Conservation (phyloP, 2,113 vertebrate genomes). For the Muntiacus muntjak region DNA sequence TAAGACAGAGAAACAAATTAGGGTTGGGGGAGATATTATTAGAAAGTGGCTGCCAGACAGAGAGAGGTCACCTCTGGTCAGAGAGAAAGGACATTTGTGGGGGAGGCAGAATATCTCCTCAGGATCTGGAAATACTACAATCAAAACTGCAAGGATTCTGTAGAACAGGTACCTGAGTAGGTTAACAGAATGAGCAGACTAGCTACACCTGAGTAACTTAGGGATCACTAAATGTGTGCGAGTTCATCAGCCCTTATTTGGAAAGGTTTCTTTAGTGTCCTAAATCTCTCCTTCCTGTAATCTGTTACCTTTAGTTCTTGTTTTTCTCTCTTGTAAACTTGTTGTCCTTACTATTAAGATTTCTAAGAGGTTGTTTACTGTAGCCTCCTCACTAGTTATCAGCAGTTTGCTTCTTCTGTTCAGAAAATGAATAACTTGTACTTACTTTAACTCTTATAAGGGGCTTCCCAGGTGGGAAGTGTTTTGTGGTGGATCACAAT, state of each 20-base stretch:
- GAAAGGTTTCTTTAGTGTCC: neutral
- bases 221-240: fast-evolving
- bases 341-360: neutral
- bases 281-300: neutral
- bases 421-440: neutral
- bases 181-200: neutral
- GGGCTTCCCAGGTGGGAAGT: neutral
- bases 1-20: neutral
- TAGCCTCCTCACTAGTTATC: neutral
- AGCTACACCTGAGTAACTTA: neutral
- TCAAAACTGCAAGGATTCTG: no score
- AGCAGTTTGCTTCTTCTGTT: neutral
- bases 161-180: neutral
- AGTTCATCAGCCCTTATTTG: neutral
- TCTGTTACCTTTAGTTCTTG: neutral
- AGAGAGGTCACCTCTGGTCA: neutral
- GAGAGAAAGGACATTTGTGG: neutral
- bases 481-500: neutral
- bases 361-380: neutral
- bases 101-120: neutral
- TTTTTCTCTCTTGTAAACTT: neutral
- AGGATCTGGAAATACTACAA: neutral
- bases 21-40: neutral
- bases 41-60: neutral
- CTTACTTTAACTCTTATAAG: neutral